These are phyloP conservation scores for Silurus asotus DNA, from an alignment of 2,113 vertebrate species.

Conservation along the genomic window DNA sequence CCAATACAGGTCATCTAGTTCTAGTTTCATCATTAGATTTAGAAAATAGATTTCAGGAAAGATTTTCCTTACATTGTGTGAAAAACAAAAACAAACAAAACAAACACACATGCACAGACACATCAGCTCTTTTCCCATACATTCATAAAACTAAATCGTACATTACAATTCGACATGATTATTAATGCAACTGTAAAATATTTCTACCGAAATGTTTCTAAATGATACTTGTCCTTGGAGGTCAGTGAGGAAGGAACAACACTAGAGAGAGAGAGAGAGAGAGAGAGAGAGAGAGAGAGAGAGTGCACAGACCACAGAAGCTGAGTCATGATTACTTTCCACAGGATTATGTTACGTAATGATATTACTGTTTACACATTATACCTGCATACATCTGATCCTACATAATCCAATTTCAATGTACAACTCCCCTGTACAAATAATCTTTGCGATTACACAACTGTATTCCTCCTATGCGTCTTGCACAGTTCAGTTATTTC, in stretches of 20 bases:
- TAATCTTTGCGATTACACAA: neutral
- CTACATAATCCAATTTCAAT: neutral
- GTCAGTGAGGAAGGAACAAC: neutral
- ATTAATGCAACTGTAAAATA: neutral
- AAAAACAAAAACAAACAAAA: neutral
- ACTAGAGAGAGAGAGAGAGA: neutral
- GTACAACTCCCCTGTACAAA: neutral
- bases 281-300: neutral
- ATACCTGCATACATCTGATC: neutral
- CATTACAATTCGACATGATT: neutral
- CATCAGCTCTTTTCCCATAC: neutral
- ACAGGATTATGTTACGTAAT: neutral
- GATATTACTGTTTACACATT: constrained; percentile 23
- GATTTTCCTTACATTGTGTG: neutral
- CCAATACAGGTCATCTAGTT: neutral
- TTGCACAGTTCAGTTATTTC: neutral
- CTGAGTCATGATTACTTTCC: neutral
- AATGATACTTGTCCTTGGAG: neutral
- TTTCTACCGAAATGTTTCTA: neutral
- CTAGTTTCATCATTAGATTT: too few relatives aligned
- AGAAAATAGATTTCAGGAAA: neutral
- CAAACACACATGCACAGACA: neutral
- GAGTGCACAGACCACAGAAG: neutral
- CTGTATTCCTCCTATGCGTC: neutral
- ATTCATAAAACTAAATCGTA: neutral